Evolutionary conservation across 2,888 invertebrate genomes (phyloP).

Genomic region (Torymus aiolomorphi): DNA sequence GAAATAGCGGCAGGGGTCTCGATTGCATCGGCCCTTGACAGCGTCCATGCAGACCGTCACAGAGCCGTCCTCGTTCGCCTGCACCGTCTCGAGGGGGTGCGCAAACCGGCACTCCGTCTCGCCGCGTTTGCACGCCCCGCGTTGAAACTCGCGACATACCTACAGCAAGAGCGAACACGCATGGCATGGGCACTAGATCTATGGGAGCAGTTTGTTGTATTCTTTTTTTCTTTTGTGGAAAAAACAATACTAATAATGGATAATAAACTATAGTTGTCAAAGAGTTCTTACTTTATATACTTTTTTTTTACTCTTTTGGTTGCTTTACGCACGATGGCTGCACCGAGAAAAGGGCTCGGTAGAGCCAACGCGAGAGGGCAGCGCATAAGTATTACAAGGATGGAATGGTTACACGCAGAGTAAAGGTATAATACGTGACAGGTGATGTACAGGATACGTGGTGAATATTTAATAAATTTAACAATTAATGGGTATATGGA

Average conservation of each 20-base stretch:
- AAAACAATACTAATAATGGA: slow-evolving; percentile 48
- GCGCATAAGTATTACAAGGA: slow-evolving; percentile 13
- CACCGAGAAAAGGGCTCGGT: slow-evolving; percentile 43
- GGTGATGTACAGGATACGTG: not conserved
- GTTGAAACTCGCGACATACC: slow-evolving; percentile 99
- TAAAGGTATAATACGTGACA: not conserved
- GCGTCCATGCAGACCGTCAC: slow-evolving; percentile 99
- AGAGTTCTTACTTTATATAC: not conserved
- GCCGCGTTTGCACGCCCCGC: slow-evolving; percentile 98
- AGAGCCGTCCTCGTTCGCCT: slow-evolving; percentile 98
- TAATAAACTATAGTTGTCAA: slow-evolving; percentile 26
- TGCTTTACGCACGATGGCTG: slow-evolving; percentile 30
- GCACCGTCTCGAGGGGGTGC: slow-evolving; percentile 97
- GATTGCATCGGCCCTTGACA: slow-evolving; percentile 98
- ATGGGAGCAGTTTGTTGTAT: slow-evolving; percentile 64
- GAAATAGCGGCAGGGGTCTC: slow-evolving; percentile 99
- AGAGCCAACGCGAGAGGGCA: slow-evolving; percentile 19
- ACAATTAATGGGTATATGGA: no score
- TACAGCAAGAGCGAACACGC: slow-evolving; percentile 81
- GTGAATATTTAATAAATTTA: slow-evolving; percentile 6
- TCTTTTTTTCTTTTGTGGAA: slow-evolving; percentile 17
- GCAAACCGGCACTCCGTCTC: slow-evolving; percentile 99
- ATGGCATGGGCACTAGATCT: slow-evolving; percentile 76
- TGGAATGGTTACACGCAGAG: slow-evolving; percentile 4
- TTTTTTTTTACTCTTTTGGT: slow-evolving; percentile 6